A percentile compares a stretch with the other conserved stretches of the same genome.
phyloP scores from a whole-genome alignment of 2,797 vertebrate species.

The Tapirus indicus region DNA sequence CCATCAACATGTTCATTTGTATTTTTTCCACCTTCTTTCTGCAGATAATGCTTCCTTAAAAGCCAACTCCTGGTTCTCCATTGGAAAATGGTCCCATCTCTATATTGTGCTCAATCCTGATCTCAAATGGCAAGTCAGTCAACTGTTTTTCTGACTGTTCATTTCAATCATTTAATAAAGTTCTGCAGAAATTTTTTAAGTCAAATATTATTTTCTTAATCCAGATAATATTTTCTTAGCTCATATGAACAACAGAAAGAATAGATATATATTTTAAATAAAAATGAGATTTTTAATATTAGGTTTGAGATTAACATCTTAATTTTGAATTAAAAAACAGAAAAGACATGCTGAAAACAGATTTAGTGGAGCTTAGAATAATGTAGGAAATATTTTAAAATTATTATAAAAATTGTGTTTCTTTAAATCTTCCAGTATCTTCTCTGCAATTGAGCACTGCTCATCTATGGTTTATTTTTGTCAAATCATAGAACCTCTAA shows the following conservation, averaged over 20 bases:
- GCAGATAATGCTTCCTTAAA: not conserved
- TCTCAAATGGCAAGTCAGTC: not conserved
- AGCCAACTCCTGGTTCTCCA: not conserved
- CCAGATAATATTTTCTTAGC: conserved; percentile 26
- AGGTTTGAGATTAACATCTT: conserved; percentile 26
- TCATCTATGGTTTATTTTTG: not conserved
- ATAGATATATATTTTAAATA: not conserved
- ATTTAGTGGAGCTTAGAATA: not conserved
- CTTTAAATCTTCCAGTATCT: not conserved
- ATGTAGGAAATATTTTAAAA: not conserved
- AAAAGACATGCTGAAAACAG: not conserved
- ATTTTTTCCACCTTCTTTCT: not conserved
- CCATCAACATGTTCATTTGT: not conserved
- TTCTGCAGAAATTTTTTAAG: not conserved
- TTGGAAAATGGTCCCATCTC: not conserved
- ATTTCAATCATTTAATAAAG: conserved; percentile 4
- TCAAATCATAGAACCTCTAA: conserved; percentile 1
- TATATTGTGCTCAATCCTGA: not conserved
- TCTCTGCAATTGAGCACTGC: not conserved
- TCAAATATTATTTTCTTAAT: not conserved
- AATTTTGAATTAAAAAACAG: conserved; percentile 39
- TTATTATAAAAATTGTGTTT: not conserved
- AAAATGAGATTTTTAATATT: not conserved
- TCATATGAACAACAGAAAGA: not conserved
- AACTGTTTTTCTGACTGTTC: not conserved